Conservation (phyloP, 2,888 invertebrate genomes). For the Agrotis segetum region DNA sequence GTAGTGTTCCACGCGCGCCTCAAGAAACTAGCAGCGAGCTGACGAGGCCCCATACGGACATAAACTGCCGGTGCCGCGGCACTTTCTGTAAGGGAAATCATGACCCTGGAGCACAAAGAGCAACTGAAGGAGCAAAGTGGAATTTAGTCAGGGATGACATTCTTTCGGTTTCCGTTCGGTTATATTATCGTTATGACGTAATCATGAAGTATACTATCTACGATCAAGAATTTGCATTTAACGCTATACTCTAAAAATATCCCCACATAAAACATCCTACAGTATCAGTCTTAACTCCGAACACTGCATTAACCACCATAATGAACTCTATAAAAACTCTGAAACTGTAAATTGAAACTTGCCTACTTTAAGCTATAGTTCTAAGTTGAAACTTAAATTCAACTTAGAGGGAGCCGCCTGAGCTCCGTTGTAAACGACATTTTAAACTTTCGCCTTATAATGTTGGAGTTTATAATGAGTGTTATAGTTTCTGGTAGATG, state of each 20-base stretch:
- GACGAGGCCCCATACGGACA: too few species aligned
- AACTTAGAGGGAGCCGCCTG: constrained; percentile 42
- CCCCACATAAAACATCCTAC: neutral
- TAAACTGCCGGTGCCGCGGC: too few species aligned
- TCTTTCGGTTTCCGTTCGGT: too few species aligned
- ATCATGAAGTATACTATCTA: too few species aligned
- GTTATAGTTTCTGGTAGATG: constrained; percentile 49
- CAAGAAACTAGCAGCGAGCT: too few species aligned
- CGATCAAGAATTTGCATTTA: neutral
- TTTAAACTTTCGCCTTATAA: constrained; percentile 61
- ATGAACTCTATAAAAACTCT: constrained; percentile 38
- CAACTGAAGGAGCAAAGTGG: too few species aligned
- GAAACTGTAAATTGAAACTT: constrained; percentile 59
- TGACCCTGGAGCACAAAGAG: too few species aligned
- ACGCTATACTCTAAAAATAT: too few species aligned
- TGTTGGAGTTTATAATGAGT: constrained; percentile 56
- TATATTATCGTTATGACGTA: too few species aligned
- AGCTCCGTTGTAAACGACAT: constrained; percentile 56
- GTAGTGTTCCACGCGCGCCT: too few species aligned
- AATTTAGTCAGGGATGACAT: too few species aligned
- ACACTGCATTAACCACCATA: constrained; percentile 22
- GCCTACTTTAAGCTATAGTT: constrained; percentile 42
- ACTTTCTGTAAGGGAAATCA: too few species aligned
- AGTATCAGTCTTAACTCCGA: neutral
- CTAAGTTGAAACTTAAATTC: constrained; percentile 54